Evolutionary conservation across 2,797 vertebrate species (phyloP), one percentile per base, ranked within the genome.

Genomic region (Spinus olivaceus): DNA sequence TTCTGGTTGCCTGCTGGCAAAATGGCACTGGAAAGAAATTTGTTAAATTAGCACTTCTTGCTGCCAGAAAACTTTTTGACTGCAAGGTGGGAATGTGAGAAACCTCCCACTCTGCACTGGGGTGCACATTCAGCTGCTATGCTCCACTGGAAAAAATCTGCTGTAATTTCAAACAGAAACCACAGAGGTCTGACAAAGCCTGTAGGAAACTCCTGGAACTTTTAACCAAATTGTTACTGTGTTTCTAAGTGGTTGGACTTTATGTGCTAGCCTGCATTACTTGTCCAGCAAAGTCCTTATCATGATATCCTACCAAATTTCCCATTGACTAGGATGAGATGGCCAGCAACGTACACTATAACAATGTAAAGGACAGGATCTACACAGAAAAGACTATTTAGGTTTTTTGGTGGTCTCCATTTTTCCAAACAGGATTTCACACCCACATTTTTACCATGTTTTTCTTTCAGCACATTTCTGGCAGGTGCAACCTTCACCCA

Each of bases 31-130:
- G 95, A 95, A 96, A 96, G 88, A 97, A 96, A 96, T 94, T 93
- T 91, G 92, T 97, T 96, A 97, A 97, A 96, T 97, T 97, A 94
- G 94, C 96, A 95, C 97, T 97, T 97, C 96, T 97, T 96, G 79
- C 95, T 74, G 93, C 97, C 93, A 97, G 95, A 97, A 97, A 88
- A 92, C 80, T 93, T 95, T 90, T 32, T 97, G 96, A 95, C 95
- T 97, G 95, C 96, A 96, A 97, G 95, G 97, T 97, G 96, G 97
- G 97, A 97, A 97, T 96, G 95, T 97, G 97, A 97, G 97, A 97
- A 97, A 97, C 92, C 96, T 97, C 97, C 96, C 97, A 97, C 96
- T 96, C 96, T 96, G 95, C 76, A 59, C 56, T 35, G 39, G 91
- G 89, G 92, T 83, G 69, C 24, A 20, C 80, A 94, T 94, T 88